Evolutionary conservation across 2,888 invertebrate species (phyloP), one percentile per base, ranked within the genome.

Genomic region (Harmothoe impar): DNA sequence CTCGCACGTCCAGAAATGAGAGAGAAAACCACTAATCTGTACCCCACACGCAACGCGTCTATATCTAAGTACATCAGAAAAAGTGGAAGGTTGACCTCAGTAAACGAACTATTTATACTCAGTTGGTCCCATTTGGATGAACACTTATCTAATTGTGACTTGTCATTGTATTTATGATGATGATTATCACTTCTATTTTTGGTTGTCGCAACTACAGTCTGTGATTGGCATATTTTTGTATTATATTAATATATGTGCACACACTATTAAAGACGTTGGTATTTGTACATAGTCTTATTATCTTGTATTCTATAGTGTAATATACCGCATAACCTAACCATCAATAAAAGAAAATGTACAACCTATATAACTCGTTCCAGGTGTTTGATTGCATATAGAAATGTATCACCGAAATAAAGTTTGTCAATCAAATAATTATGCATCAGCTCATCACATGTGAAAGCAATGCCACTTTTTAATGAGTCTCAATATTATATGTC

Each of bases 171-270:
- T n/a, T 7, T 25, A 72, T 29, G 20, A 29, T 72, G 0, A 72
- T 25, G 3, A n/a, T n/a, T 62, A n/a, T 62, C 15, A n/a, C n/a
- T 20, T 7, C 23, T 62, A 62, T 62, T 43, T n/a, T 43, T 10
- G 43, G 43, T 43, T 43, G 62, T 62, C 20, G 62, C 62, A n/a
- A 62, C 62, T n/a, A 72, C 72, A 72, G 72, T 72, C 72, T 72
- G 72, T 72, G 72, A 72, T 72, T 72, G 29, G 72, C 31, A 72
- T 72, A n/a, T 15, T 29, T 15, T 72, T 72, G 72, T 72, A 72
- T 72, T 29, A 72, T 29, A 15, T 72, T 5, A 17, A 72, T 72
- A 29, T 72, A 72, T 72, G 3, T 62, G 20, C 7, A 62, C 62
- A 62, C 20, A 72, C 1, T 72, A 72, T 15, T 68, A 29, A 62